These are phyloP conservation scores for Chondrilla cf. caribensis DNA, from an alignment of 37 sponge, comb jelly and placozoan genomes.

Conservation along the genomic window DNA sequence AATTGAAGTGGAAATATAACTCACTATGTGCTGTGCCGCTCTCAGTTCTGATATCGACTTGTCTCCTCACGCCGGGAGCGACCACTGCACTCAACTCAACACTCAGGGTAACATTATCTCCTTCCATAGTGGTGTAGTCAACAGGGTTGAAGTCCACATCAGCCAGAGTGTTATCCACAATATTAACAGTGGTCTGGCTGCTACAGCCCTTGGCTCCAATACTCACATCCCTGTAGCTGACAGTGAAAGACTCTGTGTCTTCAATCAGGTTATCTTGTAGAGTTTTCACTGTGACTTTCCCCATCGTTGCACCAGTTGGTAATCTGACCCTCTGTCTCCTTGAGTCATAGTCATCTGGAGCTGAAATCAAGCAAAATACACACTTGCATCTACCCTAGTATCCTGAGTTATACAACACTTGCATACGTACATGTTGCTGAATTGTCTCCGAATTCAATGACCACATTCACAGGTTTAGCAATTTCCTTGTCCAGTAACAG, in stretches of 20 bases:
- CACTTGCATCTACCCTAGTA: neutral
- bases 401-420: too few relatives aligned
- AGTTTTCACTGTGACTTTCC: neutral
- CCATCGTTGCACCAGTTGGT: neutral
- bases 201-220: neutral
- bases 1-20: neutral
- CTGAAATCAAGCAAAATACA: neutral
- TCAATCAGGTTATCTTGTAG: neutral
- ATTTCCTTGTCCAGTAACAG: too few relatives aligned
- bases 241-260: neutral
- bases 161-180: neutral
- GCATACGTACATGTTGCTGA: too few relatives aligned
- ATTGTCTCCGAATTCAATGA: too few relatives aligned
- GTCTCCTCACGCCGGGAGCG: neutral
- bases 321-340: neutral
- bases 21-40: conserved; percentile 17
- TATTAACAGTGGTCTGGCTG: neutral
- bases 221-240: neutral
- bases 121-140: neutral
- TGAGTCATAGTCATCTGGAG: neutral
- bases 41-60: neutral
- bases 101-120: neutral
- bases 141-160: neutral
- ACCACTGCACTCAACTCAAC: neutral
- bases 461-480: too few relatives aligned